These are phyloP conservation scores for Gymnoscelis rufifasciata DNA, from an alignment of 2,888 invertebrate species.

Conservation along the genomic window DNA sequence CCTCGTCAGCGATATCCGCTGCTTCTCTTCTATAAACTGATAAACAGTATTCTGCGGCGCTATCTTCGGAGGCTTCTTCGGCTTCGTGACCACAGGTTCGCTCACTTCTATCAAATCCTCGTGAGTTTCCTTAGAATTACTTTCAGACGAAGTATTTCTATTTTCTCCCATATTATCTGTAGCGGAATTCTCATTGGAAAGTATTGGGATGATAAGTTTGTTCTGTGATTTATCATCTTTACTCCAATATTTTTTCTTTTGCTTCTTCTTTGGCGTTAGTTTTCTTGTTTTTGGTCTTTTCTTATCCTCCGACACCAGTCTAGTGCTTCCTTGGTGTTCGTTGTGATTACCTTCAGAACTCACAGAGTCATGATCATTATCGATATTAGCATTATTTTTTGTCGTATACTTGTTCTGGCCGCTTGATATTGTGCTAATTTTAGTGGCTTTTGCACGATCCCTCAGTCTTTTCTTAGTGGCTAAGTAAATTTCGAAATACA, in stretches of 20 bases:
- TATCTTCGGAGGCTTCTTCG: constrained; percentile 49
- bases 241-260: constrained; percentile 76
- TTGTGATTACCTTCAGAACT: constrained; percentile 88
- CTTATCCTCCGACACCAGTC: constrained; percentile 58
- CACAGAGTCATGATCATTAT: constrained; percentile 88
- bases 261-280: constrained; percentile 69
- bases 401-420: constrained; percentile 65
- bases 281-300: constrained; percentile 57
- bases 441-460: constrained; percentile 90
- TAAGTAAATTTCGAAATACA: constrained; percentile 96
- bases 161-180: constrained; percentile 65
- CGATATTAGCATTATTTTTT: constrained; percentile 74
- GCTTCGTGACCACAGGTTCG: constrained; percentile 47
- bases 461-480: constrained; percentile 92
- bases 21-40: constrained; percentile 93
- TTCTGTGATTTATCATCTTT: constrained; percentile 69
- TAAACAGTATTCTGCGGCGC: constrained; percentile 82
- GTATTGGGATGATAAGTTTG: constrained; percentile 67
- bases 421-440: constrained; percentile 83
- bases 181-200: constrained; percentile 69
- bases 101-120: constrained; percentile 58
- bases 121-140: constrained; percentile 70
- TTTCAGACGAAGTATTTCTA: constrained; percentile 68
- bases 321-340: constrained; percentile 75
- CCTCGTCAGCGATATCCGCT: constrained; percentile 93